Evolutionary conservation across 2,888 invertebrate genomes (phyloP), one percentile per base, ranked within the genome.

Genomic region (Mythimna albipuncta): DNA sequence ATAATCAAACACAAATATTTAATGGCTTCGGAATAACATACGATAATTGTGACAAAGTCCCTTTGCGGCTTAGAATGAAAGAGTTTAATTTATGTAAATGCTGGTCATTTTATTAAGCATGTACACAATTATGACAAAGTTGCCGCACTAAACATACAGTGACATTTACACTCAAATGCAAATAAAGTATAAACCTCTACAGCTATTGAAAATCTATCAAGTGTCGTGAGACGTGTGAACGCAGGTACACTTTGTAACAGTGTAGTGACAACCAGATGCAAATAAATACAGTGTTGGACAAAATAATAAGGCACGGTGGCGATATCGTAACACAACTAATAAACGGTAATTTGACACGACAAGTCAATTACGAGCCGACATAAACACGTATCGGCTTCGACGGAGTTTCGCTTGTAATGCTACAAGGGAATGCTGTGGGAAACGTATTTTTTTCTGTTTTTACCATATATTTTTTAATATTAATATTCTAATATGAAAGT

Each of bases 281-380:
- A 90, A 91, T 94, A 94, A 94, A 91, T 93, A 92, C 88, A 92
- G 90, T 89, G 89, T 87, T 86, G 89, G 86, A 90, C 91, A 88
- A 91, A 91, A 92, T 95, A 94, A 94, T 92, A 92, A 92, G 92
- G 77, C 90, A 91, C 90, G 73, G 88, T 88, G 90, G 88, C 89
- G 90, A 92, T 94, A 93, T 94, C 94, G 94, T 93, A 95, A 95
- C 93, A 92, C 90, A 90, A 91, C 91, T 95, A 95, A 95, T 95
- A 94, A 94, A 94, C 91, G 92, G 94, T 94, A 94, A 96, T 95
- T 95, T 93, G 92, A 93, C 94, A 94, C 95, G 95, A 95, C 95
- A 95, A 93, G 95, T 95, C 95, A 95, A 95, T 95, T 95, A 95
- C 89, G 89, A 91, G 83, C 90, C 89, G 91, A 94, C 94, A 93